Percentiles rank a stretch among this genome's conserved stretches.
Evolutionary conservation across 2,797 vertebrate species (phyloP).

Genomic region (Protosalanx chinensis): DNA sequence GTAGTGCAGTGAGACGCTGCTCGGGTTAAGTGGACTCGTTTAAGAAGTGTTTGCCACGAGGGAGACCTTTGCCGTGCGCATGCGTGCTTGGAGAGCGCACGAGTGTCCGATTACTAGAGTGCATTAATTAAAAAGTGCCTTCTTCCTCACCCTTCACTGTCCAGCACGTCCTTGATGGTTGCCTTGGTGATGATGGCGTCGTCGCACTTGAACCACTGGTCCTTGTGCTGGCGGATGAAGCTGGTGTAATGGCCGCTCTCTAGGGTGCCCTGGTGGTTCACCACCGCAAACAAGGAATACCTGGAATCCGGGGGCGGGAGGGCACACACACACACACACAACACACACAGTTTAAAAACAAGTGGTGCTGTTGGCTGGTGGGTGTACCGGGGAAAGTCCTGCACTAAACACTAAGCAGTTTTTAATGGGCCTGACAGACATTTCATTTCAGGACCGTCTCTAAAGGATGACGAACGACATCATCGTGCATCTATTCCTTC

Average conservation of each 20-base stretch:
- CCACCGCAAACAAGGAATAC: slow-evolving; percentile 98
- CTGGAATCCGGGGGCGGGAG: slow-evolving; percentile 59
- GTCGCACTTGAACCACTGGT: slow-evolving; percentile 99
- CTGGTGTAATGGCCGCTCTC: slow-evolving; percentile 99
- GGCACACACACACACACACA: not conserved
- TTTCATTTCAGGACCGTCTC: slow-evolving; percentile 50
- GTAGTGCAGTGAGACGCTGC: no score
- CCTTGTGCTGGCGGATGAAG: slow-evolving; percentile 99
- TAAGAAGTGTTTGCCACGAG: no score
- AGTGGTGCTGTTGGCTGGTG: slow-evolving; percentile 5
- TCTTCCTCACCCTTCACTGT: slow-evolving; percentile 90
- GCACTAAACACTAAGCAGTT: slow-evolving; percentile 42
- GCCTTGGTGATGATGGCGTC: slow-evolving; percentile 99
- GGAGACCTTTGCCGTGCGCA: no score
- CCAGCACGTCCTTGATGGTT: slow-evolving; percentile 98
- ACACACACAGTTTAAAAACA: not conserved
- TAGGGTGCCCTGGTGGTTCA: slow-evolving; percentile 98
- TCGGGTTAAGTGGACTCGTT: no score
- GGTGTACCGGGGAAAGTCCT: slow-evolving; percentile 48
- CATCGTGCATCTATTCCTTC: slow-evolving; percentile 3
- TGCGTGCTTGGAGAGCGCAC: no score
- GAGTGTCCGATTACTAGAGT: not conserved
- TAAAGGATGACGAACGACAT: slow-evolving; percentile 33
- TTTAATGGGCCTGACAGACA: slow-evolving; percentile 50
- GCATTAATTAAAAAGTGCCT: not conserved